Conservation (phyloP, 2,797 vertebrate genomes). For the Enteromius treurensis region DNA sequence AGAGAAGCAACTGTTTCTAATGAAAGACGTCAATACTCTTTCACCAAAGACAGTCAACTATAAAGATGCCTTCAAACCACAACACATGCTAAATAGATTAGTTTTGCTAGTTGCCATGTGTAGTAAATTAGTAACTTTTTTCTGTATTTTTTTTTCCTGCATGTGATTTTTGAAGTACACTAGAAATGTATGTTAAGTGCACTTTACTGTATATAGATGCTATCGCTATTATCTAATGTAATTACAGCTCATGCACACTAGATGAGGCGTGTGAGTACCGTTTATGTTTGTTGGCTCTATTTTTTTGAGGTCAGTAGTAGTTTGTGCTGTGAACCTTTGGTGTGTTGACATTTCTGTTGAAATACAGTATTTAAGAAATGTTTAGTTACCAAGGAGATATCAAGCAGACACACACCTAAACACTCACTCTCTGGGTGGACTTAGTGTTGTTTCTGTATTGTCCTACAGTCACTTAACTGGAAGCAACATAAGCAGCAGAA, state of each 20-base stretch:
- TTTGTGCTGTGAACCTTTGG: neutral
- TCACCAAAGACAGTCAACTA: neutral
- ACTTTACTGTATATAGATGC: neutral
- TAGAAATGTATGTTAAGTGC: neutral
- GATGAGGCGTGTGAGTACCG: neutral
- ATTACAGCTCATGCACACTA: neutral
- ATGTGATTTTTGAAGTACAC: neutral
- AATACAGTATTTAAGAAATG: constrained; percentile 1
- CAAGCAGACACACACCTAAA: constrained; percentile 26
- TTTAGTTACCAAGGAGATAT: constrained; percentile 28
- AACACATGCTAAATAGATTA: neutral
- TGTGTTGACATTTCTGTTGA: neutral
- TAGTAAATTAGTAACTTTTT: neutral
- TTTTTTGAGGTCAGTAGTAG: too few relatives aligned
- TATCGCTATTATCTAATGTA: neutral
- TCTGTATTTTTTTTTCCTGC: neutral
- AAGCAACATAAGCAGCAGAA: constrained; percentile 38
- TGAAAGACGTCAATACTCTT: neutral
- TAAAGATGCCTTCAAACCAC: neutral
- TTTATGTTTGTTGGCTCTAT: neutral
- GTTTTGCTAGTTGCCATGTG: neutral
- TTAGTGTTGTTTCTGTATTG: constrained; percentile 55
- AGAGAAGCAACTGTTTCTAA: neutral
- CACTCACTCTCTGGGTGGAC: constrained; percentile 3
- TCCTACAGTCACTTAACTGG: neutral